These are phyloP conservation scores for Drosophila chauvacae DNA, from an alignment of 1,140 invertebrate species.

Conservation along the genomic window DNA sequence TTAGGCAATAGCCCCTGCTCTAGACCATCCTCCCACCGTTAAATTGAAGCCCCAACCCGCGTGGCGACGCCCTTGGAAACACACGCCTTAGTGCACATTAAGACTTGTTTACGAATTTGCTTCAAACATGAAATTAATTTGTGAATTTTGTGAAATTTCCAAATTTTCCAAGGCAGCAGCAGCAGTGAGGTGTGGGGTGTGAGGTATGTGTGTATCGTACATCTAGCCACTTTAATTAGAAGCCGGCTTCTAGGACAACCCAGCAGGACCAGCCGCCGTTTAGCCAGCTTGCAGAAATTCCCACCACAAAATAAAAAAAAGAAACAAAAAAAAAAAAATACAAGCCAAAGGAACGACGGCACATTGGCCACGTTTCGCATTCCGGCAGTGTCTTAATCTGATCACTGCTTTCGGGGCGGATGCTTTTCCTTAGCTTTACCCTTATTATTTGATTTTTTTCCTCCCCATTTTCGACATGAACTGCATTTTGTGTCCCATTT, in stretches of 20 bases:
- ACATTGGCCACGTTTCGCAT: constrained; percentile 53
- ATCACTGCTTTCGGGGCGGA: constrained; percentile 4
- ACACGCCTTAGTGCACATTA: constrained; percentile 81
- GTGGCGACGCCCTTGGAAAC: constrained; percentile 26
- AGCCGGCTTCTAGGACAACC: constrained; percentile 25
- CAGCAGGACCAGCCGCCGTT: constrained; percentile 7
- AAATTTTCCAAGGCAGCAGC: constrained; percentile 45
- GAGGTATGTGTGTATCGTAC: not conserved
- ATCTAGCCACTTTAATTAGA: constrained; percentile 70
- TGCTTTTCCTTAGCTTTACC: not conserved
- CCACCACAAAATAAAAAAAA: constrained; percentile 19
- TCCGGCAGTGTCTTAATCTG: constrained; percentile 48
- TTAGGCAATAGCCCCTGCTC: constrained; percentile 8
- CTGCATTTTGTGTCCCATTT: constrained; percentile 56
- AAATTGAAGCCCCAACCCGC: not conserved
- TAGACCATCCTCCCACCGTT: not conserved
- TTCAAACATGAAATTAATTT: constrained; percentile 81
- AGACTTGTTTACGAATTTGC: constrained; percentile 81
- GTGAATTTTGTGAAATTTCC: constrained; percentile 77
- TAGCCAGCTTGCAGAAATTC: constrained; percentile 41
- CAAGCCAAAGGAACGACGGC: constrained; percentile 9
- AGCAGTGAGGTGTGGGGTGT: not conserved
- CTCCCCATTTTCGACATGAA: constrained; percentile 31
- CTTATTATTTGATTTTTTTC: constrained; percentile 3
- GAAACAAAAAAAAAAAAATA: too few species aligned